Evolutionary conservation across 2,888 invertebrate species (phyloP).

Genomic region (Dynastes grantii): DNA sequence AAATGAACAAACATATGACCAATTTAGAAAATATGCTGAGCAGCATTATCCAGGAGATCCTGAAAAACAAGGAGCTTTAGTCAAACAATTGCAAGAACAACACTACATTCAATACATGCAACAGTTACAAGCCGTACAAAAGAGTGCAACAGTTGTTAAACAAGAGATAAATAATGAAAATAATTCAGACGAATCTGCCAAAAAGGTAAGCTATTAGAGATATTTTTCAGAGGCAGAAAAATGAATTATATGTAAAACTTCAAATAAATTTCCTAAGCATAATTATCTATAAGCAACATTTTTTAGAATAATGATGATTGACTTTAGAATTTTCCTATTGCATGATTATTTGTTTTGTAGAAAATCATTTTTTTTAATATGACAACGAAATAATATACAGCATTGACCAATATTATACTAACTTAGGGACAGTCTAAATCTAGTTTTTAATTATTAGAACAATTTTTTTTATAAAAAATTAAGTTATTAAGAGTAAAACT

Average conservation of each 20-base stretch:
- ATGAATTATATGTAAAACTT: not conserved
- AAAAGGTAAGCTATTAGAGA: slow-evolving; percentile 8
- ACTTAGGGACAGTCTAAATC: no score
- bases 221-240: not conserved
- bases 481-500: no score
- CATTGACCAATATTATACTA: no score
- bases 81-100: slow-evolving; percentile 96
- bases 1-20: slow-evolving; percentile 94
- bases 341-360: no score
- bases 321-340: no score
- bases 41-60: slow-evolving; percentile 92
- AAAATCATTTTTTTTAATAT: no score
- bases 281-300: no score
- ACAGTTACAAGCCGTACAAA: slow-evolving; percentile 79
- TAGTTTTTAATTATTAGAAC: no score
- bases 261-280: no score
- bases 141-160: slow-evolving; percentile 63
- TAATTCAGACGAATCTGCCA: slow-evolving; percentile 3
- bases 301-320: no score
- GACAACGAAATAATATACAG: no score
- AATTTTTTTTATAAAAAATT: no score
- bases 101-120: slow-evolving; percentile 99
- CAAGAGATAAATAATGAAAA: slow-evolving; percentile 50
- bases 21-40: slow-evolving; percentile 92
- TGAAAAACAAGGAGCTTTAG: slow-evolving; percentile 93